Evolutionary conservation across 2,888 invertebrate genomes (phyloP), one percentile per base, ranked within the genome.

Genomic region (Elmis aenea): DNA sequence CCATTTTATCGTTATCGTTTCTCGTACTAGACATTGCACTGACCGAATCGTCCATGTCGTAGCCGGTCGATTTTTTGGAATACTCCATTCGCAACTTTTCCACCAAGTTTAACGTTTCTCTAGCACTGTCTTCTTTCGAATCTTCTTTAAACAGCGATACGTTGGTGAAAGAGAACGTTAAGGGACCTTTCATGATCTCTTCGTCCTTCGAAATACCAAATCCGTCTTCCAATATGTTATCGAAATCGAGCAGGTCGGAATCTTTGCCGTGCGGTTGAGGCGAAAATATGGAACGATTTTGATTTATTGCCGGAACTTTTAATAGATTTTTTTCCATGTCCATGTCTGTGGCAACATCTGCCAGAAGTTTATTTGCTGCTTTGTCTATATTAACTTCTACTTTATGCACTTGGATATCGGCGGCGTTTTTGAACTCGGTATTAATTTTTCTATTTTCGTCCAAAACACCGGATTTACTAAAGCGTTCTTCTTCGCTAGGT

Each of bases 101-200:
- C 3, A 92, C 85, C 14, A 92, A 71, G 67, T 88, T 83, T 41
- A 86, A 69, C 0, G 91, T 91, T 61, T 88, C 90, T 44, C 85
- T 75, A 0, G 85, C 85, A 51, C 85, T 85, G 54, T 85, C 85
- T 62, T 90, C 90, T 58, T 85, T 85, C 2, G 83, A 79, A 59
- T 86, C 85, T 58, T 85, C 85, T 57, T 83, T 82, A 57, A 83
- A 81, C 45, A 83, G 39, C 69, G 55, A 73, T 46, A 81, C 79
- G 25, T 77, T 76, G 46, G 76, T 77, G 38, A 81, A 77, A 3
- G 76, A 74, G 59, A 83, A 84, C 1, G 72, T 66, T 6, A 76
- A 61, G 0, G 81, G 76, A 1, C 70, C 63, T 55, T 79, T 78
- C 57, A 76, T 72, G 22, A 77, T 70, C 52, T 81, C 81, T 38